These are phyloP conservation scores for Portevinia maculata DNA, from an alignment of 2,888 invertebrate species.

Conservation along the genomic window DNA sequence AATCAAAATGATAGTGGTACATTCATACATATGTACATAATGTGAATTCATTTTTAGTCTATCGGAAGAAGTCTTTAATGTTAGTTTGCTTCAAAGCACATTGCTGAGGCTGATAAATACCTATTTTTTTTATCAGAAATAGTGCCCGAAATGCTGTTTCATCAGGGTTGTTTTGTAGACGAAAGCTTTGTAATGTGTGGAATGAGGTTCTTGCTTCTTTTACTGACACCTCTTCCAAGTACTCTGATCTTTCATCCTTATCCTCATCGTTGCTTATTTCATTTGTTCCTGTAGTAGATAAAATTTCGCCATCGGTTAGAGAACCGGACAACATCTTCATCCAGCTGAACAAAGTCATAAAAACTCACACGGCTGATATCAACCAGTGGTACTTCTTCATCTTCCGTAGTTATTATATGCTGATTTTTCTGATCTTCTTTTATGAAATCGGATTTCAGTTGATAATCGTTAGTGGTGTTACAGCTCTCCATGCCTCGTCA, in stretches of 20 bases:
- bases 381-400: conserved; percentile 5
- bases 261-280: conserved; percentile 6
- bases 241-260: background rate
- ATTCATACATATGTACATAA: background rate
- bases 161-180: conserved; percentile 5
- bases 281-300: background rate
- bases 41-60: conserved; percentile 6
- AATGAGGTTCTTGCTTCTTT: conserved; percentile 2
- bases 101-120: conserved; percentile 10
- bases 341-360: conserved; percentile 13
- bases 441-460: conserved; percentile 1
- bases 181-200: conserved; percentile 8
- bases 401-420: background rate
- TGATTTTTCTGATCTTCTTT: background rate
- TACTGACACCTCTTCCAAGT: conserved; percentile 5
- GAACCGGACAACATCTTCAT: conserved; percentile 14
- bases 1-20: too few relatives aligned
- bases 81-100: too few relatives aligned
- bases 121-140: conserved; percentile 10
- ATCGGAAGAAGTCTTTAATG: background rate
- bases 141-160: conserved; percentile 11
- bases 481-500: conserved; percentile 7
- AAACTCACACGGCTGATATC: conserved; percentile 14
- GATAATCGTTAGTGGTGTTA: background rate
- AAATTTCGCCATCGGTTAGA: conserved; percentile 11